Evolutionary conservation across 2,797 vertebrate genomes (phyloP).

Genomic region (Acanthornis magna): DNA sequence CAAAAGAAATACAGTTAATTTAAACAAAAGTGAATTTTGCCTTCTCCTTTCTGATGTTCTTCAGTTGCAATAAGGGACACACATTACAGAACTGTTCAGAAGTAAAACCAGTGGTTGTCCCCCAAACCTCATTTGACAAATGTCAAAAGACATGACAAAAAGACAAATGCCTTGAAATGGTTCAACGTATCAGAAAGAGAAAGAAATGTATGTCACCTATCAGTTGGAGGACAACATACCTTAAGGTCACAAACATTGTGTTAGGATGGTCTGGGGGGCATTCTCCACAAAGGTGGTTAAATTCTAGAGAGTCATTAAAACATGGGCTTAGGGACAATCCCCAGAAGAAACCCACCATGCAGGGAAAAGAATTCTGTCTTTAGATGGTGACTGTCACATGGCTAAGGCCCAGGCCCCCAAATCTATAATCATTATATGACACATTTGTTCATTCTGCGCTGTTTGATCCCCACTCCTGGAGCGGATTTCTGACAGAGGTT

Average conservation of each 20-base stretch:
- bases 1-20: not conserved
- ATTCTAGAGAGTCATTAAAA: not conserved
- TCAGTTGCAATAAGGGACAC: not conserved
- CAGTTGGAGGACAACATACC: not conserved
- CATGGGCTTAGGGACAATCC: not conserved
- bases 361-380: not conserved
- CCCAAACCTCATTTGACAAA: not conserved
- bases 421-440: not conserved
- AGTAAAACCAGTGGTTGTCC: not conserved
- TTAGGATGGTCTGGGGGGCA: not conserved
- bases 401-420: accelerated
- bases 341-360: not conserved
- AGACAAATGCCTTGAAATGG: not conserved
- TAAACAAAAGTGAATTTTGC: not conserved
- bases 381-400: accelerated
- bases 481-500: not conserved
- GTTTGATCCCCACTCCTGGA: not conserved
- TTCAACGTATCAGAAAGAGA: not conserved
- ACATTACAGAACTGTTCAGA: not conserved
- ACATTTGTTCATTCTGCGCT: not conserved
- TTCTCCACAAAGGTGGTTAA: not conserved
- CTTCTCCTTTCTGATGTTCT: not conserved
- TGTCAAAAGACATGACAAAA: not conserved
- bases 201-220: accelerated
- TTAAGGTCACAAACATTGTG: not conserved